Percentiles rank a stretch among this genome's conserved stretches.
phyloP scores from a whole-genome alignment of 2,888 invertebrate genomes.

The Holacanthella duospinosa region DNA sequence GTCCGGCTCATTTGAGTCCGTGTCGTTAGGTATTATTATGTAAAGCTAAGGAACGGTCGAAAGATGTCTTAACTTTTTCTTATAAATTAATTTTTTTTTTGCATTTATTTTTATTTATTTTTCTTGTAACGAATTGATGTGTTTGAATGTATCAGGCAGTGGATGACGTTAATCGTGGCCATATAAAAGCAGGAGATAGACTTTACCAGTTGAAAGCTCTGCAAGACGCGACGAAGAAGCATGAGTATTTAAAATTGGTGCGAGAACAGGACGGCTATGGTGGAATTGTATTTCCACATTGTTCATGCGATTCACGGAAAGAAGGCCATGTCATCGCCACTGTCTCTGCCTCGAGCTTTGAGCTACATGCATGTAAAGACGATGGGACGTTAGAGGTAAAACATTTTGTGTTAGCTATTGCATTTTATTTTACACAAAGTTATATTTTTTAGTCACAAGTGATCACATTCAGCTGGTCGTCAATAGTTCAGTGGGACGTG shows the following conservation, averaged over 20 bases:
- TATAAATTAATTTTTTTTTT: not conserved
- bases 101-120: constrained; percentile 1
- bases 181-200: constrained; percentile 77
- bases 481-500: constrained; percentile 71
- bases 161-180: constrained; percentile 88
- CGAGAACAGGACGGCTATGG: constrained; percentile 85
- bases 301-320: constrained; percentile 79
- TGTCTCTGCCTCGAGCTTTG: constrained; percentile 54
- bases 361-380: constrained; percentile 72
- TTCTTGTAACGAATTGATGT: not conserved
- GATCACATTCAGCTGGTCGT: constrained; percentile 72
- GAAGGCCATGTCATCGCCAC: constrained; percentile 73
- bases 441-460: constrained; percentile 52
- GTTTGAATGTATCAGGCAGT: no score
- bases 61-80: not conserved
- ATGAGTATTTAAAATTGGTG: constrained; percentile 75
- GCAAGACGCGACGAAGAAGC: constrained; percentile 76
- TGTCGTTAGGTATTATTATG: no score
- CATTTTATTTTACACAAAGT: not conserved
- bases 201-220: constrained; percentile 92
- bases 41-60: no score
- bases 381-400: constrained; percentile 61
- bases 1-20: no score
- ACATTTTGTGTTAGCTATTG: constrained; percentile 9
- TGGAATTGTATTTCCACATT: constrained; percentile 86